A percentile compares a stretch with the other conserved stretches of the same genome.
Conservation (phyloP, 2,797 vertebrate genomes). For the Typhlichthys subterraneus region DNA sequence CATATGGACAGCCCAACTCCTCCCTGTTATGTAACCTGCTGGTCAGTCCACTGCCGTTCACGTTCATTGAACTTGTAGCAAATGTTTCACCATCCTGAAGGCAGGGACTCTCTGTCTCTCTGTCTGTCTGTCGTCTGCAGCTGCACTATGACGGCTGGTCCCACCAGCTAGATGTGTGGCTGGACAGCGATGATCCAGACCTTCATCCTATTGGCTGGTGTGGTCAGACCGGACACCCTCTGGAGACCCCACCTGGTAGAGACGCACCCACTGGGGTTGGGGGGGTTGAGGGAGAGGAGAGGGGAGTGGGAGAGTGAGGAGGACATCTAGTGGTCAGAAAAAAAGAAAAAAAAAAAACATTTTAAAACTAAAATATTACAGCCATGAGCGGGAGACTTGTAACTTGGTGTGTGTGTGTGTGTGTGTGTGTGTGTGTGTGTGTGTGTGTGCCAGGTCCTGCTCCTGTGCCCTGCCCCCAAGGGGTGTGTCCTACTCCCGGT, state of each 20-base stretch:
- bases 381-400: too few species aligned
- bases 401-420: too few species aligned
- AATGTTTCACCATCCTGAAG: background rate
- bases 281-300: background rate
- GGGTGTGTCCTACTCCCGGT: slow-evolving; percentile 78
- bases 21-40: too few species aligned
- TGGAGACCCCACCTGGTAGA: slow-evolving; percentile 72
- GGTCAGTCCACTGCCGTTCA: too few species aligned
- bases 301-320: background rate
- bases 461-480: slow-evolving; percentile 67
- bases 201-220: slow-evolving; percentile 80
- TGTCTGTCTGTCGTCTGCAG: slow-evolving; percentile 37
- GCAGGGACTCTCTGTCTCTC: background rate
- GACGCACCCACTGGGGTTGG: too few species aligned
- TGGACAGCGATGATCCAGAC: slow-evolving; percentile 74
- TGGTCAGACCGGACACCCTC: slow-evolving; percentile 72
- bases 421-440: too few species aligned
- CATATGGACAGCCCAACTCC: too few species aligned
- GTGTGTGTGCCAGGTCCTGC: slow-evolving; percentile 55
- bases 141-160: slow-evolving; percentile 80
- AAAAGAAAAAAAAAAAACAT: background rate
- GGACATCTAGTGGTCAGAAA: too few species aligned
- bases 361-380: too few species aligned
- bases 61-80: too few species aligned
- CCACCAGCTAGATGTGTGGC: slow-evolving; percentile 76